Evolutionary conservation across 2,113 vertebrate genomes (phyloP).

Genomic region (Atrichornis clamosus): DNA sequence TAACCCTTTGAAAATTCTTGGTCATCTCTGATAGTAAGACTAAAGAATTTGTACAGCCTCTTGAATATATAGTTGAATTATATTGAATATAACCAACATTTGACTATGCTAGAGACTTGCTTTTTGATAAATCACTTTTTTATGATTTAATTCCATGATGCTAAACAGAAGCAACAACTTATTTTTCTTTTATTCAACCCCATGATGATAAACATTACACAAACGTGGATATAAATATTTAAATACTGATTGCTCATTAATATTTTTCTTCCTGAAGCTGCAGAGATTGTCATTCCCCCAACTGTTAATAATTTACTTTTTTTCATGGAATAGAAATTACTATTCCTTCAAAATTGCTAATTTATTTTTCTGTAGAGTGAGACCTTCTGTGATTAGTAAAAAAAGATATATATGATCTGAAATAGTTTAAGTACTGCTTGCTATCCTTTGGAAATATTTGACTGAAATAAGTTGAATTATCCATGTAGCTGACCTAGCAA

Average conservation of each 20-base stretch:
- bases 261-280: not conserved
- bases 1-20: not conserved
- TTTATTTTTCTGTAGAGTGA: not conserved
- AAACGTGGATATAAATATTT: not conserved
- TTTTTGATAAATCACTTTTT: not conserved
- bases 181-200: not conserved
- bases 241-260: not conserved
- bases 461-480: not conserved
- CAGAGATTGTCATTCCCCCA: not conserved
- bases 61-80: not conserved
- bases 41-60: not conserved
- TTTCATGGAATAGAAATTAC: not conserved
- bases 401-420: not conserved
- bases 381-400: not conserved
- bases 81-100: not conserved
- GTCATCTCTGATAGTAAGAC: not conserved
- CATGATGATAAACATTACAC: not conserved
- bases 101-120: not conserved
- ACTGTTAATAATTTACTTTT: not conserved
- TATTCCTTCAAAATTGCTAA: not conserved
- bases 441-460: not conserved
- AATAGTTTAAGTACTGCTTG: not conserved
- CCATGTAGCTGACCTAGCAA: not conserved
- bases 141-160: not conserved
- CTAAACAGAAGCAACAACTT: not conserved